Conservation (phyloP, 2,113 vertebrate species). For the Meriones unguiculatus region DNA sequence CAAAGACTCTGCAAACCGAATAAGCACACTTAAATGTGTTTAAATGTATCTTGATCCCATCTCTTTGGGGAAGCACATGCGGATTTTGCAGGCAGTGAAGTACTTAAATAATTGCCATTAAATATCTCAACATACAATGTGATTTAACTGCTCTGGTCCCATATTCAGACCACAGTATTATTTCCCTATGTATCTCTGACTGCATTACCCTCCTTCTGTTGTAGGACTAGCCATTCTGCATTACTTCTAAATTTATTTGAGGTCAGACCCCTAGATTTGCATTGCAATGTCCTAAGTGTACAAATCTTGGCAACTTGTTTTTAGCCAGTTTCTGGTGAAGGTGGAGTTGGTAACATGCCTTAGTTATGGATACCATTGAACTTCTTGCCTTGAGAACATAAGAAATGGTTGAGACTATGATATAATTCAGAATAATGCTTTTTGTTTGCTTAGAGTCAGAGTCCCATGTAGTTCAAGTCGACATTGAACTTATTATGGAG, state of each 20-base stretch:
- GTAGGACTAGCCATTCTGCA: background rate
- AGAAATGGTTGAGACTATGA: background rate
- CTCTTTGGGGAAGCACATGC: accelerated
- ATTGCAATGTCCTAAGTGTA: background rate
- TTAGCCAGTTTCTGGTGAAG: background rate
- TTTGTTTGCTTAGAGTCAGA: background rate
- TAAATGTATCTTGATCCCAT: background rate
- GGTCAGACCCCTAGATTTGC: background rate
- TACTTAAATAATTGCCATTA: background rate
- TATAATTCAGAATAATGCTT: background rate
- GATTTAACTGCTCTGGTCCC: background rate
- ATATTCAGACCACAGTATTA: background rate
- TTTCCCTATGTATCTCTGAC: background rate
- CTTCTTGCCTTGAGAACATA: background rate
- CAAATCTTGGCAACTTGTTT: background rate
- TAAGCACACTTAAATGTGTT: background rate
- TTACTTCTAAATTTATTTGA: background rate
- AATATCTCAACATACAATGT: background rate
- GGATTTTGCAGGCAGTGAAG: background rate
- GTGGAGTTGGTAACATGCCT: background rate
- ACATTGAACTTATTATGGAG: background rate
- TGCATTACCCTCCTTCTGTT: background rate
- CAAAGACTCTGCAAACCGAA: background rate
- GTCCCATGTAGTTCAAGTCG: background rate
- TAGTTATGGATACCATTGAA: background rate